Conservation (phyloP, 1,140 invertebrate genomes). For the Hesperophylax magnus region DNA sequence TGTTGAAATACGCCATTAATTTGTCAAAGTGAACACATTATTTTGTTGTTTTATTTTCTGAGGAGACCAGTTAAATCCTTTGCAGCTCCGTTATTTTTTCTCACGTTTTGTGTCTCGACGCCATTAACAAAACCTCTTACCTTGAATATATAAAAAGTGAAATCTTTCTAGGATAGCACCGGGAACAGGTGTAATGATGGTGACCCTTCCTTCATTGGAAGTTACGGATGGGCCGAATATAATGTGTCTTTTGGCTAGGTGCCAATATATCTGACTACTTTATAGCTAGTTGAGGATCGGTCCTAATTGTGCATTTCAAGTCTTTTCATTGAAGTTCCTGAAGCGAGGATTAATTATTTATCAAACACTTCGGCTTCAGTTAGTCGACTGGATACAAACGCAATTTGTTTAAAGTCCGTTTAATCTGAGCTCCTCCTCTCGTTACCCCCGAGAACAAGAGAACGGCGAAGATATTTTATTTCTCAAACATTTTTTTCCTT, state of each 20-base stretch:
- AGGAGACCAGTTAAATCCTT: neutral
- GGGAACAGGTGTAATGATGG: neutral
- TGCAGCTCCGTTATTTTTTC: slow-evolving; percentile 36
- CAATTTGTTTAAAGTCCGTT: slow-evolving; percentile 50
- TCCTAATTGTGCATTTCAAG: slow-evolving; percentile 32
- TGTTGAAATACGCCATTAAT: too few relatives aligned
- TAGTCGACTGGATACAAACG: slow-evolving; percentile 44
- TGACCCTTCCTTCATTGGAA: neutral
- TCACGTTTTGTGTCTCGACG: slow-evolving; percentile 21
- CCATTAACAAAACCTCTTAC: neutral
- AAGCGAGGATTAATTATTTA: slow-evolving; percentile 53
- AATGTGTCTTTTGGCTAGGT: neutral
- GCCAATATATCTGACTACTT: neutral
- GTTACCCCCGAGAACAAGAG: neutral
- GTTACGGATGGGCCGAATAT: neutral
- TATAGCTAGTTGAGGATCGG: neutral
- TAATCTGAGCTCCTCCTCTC: neutral
- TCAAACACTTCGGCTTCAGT: slow-evolving; percentile 48
- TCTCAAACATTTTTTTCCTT: slow-evolving; percentile 9
- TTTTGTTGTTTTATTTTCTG: neutral
- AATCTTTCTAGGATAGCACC: neutral
- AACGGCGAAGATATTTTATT: slow-evolving; percentile 41
- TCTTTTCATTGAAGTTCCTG: slow-evolving; percentile 2
- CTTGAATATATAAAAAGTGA: neutral
- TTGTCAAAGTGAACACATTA: neutral